Conservation (phyloP, 2,113 vertebrate genomes). For the Probosciger aterrimus region DNA sequence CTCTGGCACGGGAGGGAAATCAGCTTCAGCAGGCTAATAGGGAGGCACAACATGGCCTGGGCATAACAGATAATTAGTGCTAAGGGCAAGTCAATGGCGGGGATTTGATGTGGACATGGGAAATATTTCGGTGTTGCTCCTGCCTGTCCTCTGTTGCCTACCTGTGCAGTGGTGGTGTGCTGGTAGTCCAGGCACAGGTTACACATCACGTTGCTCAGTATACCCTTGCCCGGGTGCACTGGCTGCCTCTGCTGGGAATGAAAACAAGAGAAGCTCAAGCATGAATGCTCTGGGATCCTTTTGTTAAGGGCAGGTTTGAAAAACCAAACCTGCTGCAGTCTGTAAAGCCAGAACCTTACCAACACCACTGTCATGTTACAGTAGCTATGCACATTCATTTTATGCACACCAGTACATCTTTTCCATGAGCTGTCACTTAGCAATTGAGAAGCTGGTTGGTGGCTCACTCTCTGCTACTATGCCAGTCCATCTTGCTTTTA, state of each 20-base stretch:
- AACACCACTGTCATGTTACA: neutral
- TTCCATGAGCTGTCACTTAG: neutral
- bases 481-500: neutral
- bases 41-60: fast-evolving
- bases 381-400: neutral
- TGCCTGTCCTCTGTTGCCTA: neutral
- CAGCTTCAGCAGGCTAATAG: neutral
- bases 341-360: neutral
- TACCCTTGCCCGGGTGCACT: neutral
- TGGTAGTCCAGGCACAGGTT: neutral
- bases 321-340: neutral
- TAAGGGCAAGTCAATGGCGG: neutral
- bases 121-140: neutral
- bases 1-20: neutral
- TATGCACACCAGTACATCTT: neutral
- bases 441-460: neutral
- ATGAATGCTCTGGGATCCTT: neutral
- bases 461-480: neutral
- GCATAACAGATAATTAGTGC: neutral
- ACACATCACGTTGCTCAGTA: neutral
- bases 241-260: neutral
- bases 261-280: neutral
- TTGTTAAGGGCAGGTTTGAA: neutral
- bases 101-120: neutral
- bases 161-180: neutral